Conservation (phyloP, 2,888 invertebrate genomes). For the Pyrochroa serraticornis region DNA sequence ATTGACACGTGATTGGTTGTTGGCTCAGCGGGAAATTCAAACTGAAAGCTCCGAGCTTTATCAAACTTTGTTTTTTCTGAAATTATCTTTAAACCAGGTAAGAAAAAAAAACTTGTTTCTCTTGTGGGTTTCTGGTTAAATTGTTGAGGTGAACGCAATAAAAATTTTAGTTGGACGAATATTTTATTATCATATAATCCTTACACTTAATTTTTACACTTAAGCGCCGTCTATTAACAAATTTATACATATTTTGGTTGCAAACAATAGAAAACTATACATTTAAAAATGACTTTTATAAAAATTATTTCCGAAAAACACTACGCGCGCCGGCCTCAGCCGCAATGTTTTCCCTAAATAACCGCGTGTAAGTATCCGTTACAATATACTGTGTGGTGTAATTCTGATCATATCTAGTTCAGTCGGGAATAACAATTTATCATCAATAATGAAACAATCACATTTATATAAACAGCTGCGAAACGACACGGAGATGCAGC, state of each 20-base stretch:
- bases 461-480: conserved; percentile 52
- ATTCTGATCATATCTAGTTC: conserved; percentile 40
- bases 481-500: conserved; percentile 36
- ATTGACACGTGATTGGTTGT: too few species aligned
- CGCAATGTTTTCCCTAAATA: conserved; percentile 21
- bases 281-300: conserved; percentile 46
- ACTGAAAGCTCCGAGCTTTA: too few species aligned
- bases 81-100: too few species aligned
- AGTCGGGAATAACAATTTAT: conserved; percentile 52
- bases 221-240: conserved; percentile 59
- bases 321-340: not conserved
- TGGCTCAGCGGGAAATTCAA: too few species aligned
- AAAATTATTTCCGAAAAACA: conserved; percentile 28
- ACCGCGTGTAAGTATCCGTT: conserved; percentile 18
- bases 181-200: conserved; percentile 52
- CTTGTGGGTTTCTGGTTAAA: too few species aligned
- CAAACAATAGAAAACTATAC: conserved; percentile 58
- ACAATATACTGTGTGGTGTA: conserved; percentile 24
- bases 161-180: conserved; percentile 51
- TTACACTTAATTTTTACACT: conserved; percentile 56
- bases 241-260: conserved; percentile 54
- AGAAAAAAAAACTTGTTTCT: too few species aligned
- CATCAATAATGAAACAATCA: conserved; percentile 51
- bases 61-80: too few species aligned
- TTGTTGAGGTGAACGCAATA: too few species aligned